Evolutionary conservation across 2,888 invertebrate species (phyloP).

Genomic region (Trachelus stipa): DNA sequence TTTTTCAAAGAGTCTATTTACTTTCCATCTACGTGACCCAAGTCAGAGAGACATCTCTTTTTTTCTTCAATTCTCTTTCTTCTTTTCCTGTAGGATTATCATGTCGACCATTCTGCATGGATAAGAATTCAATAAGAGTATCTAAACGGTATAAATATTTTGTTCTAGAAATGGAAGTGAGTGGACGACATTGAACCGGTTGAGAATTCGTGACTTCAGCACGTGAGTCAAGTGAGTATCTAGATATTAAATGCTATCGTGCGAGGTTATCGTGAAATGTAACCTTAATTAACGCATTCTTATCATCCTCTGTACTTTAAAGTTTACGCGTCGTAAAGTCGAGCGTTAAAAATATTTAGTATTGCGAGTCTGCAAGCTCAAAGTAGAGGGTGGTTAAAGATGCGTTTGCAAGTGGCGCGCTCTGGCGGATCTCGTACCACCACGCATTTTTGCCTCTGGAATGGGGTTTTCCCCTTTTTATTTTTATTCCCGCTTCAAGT

Average conservation of each 20-base stretch:
- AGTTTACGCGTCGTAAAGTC: slow-evolving; percentile 32
- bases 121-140: not conserved
- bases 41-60: not conserved
- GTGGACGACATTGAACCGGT: not conserved
- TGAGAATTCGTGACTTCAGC: not conserved
- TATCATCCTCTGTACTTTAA: slow-evolving; percentile 23
- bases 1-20: slow-evolving; percentile 42
- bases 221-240: not conserved
- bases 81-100: not conserved
- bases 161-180: not conserved
- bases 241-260: not conserved
- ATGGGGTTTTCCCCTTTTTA: not conserved
- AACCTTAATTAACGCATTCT: slow-evolving; percentile 31
- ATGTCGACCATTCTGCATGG: not conserved
- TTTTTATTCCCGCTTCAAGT: slow-evolving; percentile 11
- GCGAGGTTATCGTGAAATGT: slow-evolving; percentile 31
- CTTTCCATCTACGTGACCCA: slow-evolving; percentile 25
- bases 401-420: not conserved
- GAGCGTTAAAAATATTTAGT: not conserved
- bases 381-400: not conserved
- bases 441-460: not conserved
- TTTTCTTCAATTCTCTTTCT: not conserved
- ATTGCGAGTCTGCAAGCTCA: not conserved
- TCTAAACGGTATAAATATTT: not conserved
- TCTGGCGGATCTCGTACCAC: not conserved